A percentile compares a stretch with the other conserved stretches of the same genome.
Evolutionary conservation across 2,113 vertebrate species (phyloP).

Genomic region (Sylvia atricapilla): DNA sequence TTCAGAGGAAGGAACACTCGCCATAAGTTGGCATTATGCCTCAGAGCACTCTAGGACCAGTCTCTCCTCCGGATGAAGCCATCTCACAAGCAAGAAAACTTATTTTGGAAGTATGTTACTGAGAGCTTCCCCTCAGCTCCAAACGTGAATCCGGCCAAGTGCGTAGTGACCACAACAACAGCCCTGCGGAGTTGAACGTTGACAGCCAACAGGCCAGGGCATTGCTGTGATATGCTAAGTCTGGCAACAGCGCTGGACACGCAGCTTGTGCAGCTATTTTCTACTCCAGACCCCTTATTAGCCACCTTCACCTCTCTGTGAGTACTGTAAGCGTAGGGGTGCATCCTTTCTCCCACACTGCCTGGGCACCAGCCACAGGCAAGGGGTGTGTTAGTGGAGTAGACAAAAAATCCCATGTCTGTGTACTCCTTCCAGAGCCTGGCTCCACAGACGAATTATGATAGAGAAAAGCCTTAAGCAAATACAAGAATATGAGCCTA

Average conservation of each 20-base stretch:
- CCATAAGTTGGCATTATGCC: accelerated
- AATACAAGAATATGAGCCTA: not conserved
- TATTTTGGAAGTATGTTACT: not conserved
- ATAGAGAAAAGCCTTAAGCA: not conserved
- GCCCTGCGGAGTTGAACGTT: not conserved
- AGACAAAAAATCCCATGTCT: accelerated
- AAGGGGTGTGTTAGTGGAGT: not conserved
- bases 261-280: not conserved
- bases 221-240: not conserved
- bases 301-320: too few species aligned
- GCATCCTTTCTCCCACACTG: not conserved
- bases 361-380: not conserved
- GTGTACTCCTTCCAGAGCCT: not conserved
- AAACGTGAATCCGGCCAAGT: not conserved
- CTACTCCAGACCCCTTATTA: not conserved
- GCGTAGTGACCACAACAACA: too few species aligned
- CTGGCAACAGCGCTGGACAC: too few species aligned
- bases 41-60: not conserved
- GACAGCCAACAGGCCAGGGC: not conserved
- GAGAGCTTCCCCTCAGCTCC: not conserved
- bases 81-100: accelerated
- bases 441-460: accelerated
- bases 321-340: too few species aligned
- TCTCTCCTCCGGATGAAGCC: accelerated
- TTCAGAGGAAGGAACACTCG: not conserved